Conservation (phyloP, 2,888 invertebrate genomes). For the Dione vanillae region DNA sequence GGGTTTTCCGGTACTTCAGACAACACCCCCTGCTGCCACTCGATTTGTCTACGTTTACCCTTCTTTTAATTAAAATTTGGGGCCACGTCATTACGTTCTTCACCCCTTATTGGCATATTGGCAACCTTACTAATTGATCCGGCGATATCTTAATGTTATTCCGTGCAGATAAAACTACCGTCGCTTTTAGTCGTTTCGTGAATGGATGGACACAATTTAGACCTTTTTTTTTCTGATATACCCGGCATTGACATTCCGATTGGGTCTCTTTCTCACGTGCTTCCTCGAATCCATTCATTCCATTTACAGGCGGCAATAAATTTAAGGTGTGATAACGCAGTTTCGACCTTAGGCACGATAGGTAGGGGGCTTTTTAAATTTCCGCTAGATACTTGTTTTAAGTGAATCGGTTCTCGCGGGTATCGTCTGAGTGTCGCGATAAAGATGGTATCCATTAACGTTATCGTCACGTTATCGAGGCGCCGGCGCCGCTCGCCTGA, state of each 20-base stretch:
- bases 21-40: conserved; percentile 59
- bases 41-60: conserved; percentile 58
- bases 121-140: conserved; percentile 23
- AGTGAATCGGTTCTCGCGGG: conserved; percentile 56
- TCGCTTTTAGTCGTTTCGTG: conserved; percentile 53
- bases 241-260: conserved; percentile 74
- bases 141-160: conserved; percentile 46
- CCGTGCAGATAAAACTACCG: conserved; percentile 37
- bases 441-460: conserved; percentile 78
- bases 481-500: conserved; percentile 73
- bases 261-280: conserved; percentile 67
- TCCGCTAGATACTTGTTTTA: conserved; percentile 46
- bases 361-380: conserved; percentile 43
- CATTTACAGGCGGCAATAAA: conserved; percentile 57
- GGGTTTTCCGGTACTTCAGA: conserved; percentile 71
- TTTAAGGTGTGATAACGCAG: conserved; percentile 46
- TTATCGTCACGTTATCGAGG: conserved; percentile 77
- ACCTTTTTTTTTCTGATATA: conserved; percentile 66
- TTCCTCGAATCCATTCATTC: conserved; percentile 80
- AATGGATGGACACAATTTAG: conserved; percentile 60
- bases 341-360: conserved; percentile 56
- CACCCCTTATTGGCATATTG: conserved; percentile 6
- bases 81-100: background rate
- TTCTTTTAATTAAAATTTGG: conserved; percentile 38
- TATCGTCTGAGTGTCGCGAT: conserved; percentile 66